Base-by-base conservation (phyloP, 2,113 vertebrate species). In the Labrus mixtus region DNA sequence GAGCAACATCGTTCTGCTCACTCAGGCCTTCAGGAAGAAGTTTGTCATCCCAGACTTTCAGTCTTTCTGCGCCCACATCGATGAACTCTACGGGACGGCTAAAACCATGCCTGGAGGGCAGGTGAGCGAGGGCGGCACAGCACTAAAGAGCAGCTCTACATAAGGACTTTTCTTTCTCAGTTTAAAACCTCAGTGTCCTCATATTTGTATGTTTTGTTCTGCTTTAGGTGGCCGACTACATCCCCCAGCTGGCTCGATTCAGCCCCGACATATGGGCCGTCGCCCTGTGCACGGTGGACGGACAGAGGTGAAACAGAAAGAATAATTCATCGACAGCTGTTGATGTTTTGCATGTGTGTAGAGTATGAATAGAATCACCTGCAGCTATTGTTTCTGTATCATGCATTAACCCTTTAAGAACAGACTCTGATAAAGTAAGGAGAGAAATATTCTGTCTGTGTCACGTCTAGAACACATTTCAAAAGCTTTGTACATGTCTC, bases 11-110 rank as follows among this genome's bases (percentile, higher is more conserved):
- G 98, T 99, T 33, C 93, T 99, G 90, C 95, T 99, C 77, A 99
- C 98, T 37, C 98, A 99, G 94, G 98, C 98, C 60, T 99, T 99
- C 92, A 94, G 98, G 83, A 96, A 98, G 93, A 99, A 99, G 92
- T 99, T 99, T 81, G 98, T 99, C 79, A 97, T 99, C 93, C 98
- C 98, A 29, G 98, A 99, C 93, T 99, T 98, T 82, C 95, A 97
- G 95, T 95, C 97, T 0, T 99, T 99, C 92, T 93, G 95, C 66
- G 97, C 96, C 23, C 98, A 99, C 91, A 97, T 99, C 2, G 96
- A 99, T 86, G 97, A 98, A 3, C 93, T 99, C 0, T 97, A 95
- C 16, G 97, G 96, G 51, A 96, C 91, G 63, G 98, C 97, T 92
- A 99, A 95, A 79, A 96, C 94, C 65, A 91, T 98, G 23, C 95